Base-by-base conservation (phyloP, 2,113 vertebrate genomes). In the Callaeas wilsoni region DNA sequence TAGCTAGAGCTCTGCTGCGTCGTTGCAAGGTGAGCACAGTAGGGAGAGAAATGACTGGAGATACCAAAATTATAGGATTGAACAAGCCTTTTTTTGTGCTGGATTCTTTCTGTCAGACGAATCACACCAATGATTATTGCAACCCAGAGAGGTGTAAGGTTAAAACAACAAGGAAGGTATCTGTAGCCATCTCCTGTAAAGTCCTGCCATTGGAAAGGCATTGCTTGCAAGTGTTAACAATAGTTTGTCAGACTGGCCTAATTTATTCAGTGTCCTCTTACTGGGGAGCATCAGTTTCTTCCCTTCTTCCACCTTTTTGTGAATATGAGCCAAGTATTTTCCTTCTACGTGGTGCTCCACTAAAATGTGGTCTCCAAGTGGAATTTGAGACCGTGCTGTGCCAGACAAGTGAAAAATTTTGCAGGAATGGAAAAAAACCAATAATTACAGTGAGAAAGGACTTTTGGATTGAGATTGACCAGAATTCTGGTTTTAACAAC, bases 1-100 rank as follows among this genome's bases (percentile, higher is more conserved):
- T 99, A 56, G 98, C 99, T 4, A 98, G 99, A 93, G 98, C 98
- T 64, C 96, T 99, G 67, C 98, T 99, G 39, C 98, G 99, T 37
- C 98, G 98, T 59, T 99, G 98, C 94, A 99, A 99, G 98, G 99
- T 99, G 88, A 97, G 96, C 41, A 22, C 2, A 41, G 12, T 0
- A 7, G 33, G n/a, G 44, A 80, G 25, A 32, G 29, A 50, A 65
- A 65, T 17, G 53, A 49, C 46, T 76, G 56, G 71, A 77, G 59
- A 70, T n/a, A 37, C 1, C 42, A 49, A 39, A 73, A 17, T 27
- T 52, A 13, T 2, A 35, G 59, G 23, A 47, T 9, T 47, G 55
- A 92, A 20, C 13, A 35, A 88, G 25, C 25, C 10, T 37, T 47
- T 78, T 64, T 60, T 29, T 47, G 16, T 79, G 59, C 44, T 39